Percentiles rank a stretch among this genome's conserved stretches.
phyloP scores from a whole-genome alignment of 2,797 vertebrate species.

The Poecilia picta region DNA sequence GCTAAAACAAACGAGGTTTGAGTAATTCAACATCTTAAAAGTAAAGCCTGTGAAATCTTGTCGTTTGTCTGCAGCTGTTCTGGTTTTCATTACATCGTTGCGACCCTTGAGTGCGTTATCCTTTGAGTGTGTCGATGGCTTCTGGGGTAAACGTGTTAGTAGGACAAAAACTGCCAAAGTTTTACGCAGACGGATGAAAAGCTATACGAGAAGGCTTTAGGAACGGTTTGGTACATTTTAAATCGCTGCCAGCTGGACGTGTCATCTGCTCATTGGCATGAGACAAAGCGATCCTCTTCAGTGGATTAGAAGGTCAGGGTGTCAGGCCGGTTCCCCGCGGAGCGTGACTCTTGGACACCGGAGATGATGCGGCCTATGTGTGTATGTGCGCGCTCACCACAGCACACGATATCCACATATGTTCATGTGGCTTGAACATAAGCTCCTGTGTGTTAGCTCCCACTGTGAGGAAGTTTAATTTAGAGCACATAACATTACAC shows the following conservation, averaged over 20 bases:
- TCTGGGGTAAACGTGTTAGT: conserved; percentile 42
- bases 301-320: conserved; percentile 71
- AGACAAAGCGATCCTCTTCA: conserved; percentile 62
- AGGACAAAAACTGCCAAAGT: conserved; percentile 49
- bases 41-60: not conserved
- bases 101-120: conserved; percentile 27
- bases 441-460: conserved; percentile 13
- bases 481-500: conserved; percentile 14
- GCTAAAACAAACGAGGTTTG: too few species aligned
- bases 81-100: not conserved
- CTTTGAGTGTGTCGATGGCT: conserved; percentile 12
- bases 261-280: conserved; percentile 67
- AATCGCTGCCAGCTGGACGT: conserved; percentile 68
- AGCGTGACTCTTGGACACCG: conserved; percentile 36
- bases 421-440: conserved; percentile 6
- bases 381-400: not conserved
- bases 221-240: conserved; percentile 60
- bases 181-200: conserved; percentile 48
- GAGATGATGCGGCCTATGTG: conserved; percentile 18
- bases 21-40: not conserved
- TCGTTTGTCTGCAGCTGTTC: conserved; percentile 1
- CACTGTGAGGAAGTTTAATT: conserved; percentile 55
- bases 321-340: conserved; percentile 36
- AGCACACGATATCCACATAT: conserved; percentile 6
- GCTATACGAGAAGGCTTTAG: conserved; percentile 40